Evolutionary conservation across 2,797 vertebrate genomes (phyloP).

Genomic region (Pseudomugil tenellus): DNA sequence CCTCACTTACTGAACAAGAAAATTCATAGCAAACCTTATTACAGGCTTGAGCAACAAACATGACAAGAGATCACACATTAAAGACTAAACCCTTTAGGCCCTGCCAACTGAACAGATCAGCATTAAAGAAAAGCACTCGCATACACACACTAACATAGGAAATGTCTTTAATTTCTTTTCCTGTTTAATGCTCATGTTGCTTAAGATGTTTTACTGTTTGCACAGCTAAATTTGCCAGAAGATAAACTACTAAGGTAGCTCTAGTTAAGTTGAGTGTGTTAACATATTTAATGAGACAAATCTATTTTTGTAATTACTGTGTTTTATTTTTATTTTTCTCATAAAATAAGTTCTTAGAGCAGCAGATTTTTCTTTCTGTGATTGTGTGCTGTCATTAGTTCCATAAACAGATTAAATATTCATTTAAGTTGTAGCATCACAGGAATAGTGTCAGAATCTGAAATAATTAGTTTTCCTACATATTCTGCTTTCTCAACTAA

Average conservation of each 20-base stretch:
- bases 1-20: constrained; percentile 67
- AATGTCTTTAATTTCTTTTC: neutral
- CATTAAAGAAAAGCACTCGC: neutral
- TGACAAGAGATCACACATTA: constrained; percentile 35
- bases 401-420: neutral
- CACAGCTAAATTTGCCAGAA: constrained; percentile 1
- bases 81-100: constrained; percentile 6
- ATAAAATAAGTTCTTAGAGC: no score
- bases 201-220: neutral
- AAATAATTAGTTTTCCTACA: neutral
- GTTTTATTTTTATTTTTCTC: neutral
- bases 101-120: constrained; percentile 1
- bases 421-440: neutral
- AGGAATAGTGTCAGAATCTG: neutral
- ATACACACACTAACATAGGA: neutral
- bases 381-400: neutral
- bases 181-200: neutral
- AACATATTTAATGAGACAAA: no score
- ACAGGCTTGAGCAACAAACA: constrained; percentile 55
- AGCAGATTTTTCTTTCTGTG: no score
- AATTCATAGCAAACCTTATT: constrained; percentile 76
- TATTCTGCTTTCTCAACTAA: neutral
- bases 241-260: neutral
- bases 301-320: no score
- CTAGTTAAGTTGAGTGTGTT: neutral